Percentiles rank a stretch among this genome's conserved stretches.
Conservation (phyloP, 1,140 invertebrate genomes). For the Notospermus geniculatus region DNA sequence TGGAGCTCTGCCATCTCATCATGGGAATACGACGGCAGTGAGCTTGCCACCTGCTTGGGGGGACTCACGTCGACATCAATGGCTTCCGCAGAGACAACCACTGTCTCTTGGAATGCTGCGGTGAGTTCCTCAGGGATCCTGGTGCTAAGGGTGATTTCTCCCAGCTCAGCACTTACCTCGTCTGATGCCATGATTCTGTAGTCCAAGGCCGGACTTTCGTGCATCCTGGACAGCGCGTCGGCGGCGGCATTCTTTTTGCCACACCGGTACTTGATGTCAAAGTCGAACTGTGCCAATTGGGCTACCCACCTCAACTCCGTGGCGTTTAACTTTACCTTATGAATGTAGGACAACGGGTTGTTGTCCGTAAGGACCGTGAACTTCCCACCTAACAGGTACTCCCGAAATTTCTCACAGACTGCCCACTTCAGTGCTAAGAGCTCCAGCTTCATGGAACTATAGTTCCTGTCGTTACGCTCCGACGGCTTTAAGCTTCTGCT, state of each 20-base stretch:
- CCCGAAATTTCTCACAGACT: constrained; percentile 14
- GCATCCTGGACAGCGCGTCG: constrained; percentile 1
- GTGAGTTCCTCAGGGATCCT: no score
- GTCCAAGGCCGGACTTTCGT: no score
- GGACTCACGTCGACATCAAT: no score
- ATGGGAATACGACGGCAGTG: no score
- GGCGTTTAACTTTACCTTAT: constrained; percentile 2
- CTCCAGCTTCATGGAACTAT: constrained; percentile 16
- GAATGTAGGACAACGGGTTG: constrained; percentile 20
- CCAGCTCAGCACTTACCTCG: no score
- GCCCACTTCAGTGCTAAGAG: constrained; percentile 18
- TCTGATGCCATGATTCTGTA: no score
- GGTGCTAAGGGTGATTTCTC: no score
- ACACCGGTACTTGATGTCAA: constrained; percentile 3
- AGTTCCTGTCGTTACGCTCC: constrained; percentile 19
- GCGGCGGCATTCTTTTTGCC: constrained; percentile 12
- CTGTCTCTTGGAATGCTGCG: no score
- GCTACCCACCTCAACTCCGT: constrained; percentile 11
- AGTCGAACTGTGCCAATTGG: constrained; percentile 10
- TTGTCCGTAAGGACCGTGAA: constrained; percentile 17
- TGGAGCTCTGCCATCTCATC: no score
- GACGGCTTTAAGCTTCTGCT: constrained; percentile 15
- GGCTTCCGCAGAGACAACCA: no score
- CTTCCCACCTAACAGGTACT: neutral
- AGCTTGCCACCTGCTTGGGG: no score